Evolutionary conservation across 2,888 invertebrate genomes (phyloP), one percentile per base, ranked within the genome.

Genomic region (Trichopria drosophilae): DNA sequence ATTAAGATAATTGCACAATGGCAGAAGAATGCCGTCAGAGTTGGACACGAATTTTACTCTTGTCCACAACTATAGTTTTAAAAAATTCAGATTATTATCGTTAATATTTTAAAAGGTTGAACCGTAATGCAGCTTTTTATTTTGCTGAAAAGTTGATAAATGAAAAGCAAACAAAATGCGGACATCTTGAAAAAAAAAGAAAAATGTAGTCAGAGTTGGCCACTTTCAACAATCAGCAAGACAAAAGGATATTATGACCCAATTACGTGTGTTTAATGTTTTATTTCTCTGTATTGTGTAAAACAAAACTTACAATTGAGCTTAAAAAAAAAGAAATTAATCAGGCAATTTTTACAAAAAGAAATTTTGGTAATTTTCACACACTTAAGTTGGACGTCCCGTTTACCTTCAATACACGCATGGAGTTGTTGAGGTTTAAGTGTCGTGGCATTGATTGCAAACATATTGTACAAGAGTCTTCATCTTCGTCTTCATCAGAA

Each of bases 101-200:
- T 28, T 28, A 28, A 28, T 28, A 28, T n/a, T 28, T 28, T 28
- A 28, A 28, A 28, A 28, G 28, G 28, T 28, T 28, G 28, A 28
- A 3, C 13, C 6, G 13, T 12, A 28, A 28, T n/a, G 28, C n/a
- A 28, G 13, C 28, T 4, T 28, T 28, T 28, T 4, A n/a, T 13
- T 12, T 28, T n/a, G 28, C 6, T 28, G 6, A 5, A 12, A 28
- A 28, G 28, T 28, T 28, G 28, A 28, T 28, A 28, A 28, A 28
- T 28, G 13, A 28, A 28, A 28, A 28, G 13, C 6, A 28, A 28
- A 28, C 28, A n/a, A n/a, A n/a, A n/a, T n/a, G n/a, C n/a, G n/a
- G n/a, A n/a, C n/a, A n/a, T n/a, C n/a, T n/a, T n/a, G 13, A 28
- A 28, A 12, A 12, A 13, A 13, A 28, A 28, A 28, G 13, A 28